Evolutionary conservation across 1,140 invertebrate genomes (phyloP), one percentile per base, ranked within the genome.

Genomic region (Plectrocnemia conspersa): DNA sequence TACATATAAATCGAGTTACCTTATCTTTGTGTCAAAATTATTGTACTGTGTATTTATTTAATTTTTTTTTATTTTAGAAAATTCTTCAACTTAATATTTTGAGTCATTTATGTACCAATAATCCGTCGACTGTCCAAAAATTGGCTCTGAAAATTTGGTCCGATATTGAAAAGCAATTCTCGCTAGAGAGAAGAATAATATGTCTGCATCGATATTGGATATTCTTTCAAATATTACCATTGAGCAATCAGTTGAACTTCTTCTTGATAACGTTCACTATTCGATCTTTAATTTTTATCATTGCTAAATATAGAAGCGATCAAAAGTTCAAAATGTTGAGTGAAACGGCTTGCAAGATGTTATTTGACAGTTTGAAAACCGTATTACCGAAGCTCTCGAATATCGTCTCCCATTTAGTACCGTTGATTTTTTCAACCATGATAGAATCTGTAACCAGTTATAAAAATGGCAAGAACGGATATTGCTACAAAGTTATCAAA

Each of bases 181-280:
- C 71, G 7, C 64, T 67, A 25, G 67, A 70, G 22, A 64, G 59
- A 10, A 68, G 65, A 61, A 45, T 66, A 10, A 32, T 68, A 15
- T 61, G 58, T 15, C 45, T 75, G 18, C 63, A 72, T 32, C 64
- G 67, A 1, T 74, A 66, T 49, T 45, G 69, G 13, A 64, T 59
- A 11, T 70, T 74, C 27, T 52, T 70, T 13, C 64, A 70, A 36
- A 63, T 56, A 19, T 63, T 74, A 9, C 68, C 66, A 1, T 46
- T 71, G 9, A 65, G 63, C 0, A 59, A 63, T 33, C 41, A 59
- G 7, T 67, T 68, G 0, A 70, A 72, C 46, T 61, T 65, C 7
- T 68, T 73, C 47, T 50, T 74, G 3, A 68, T 62, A 42, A 69
- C 68, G 47, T 74, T 68, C 52, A 62, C 64, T 1, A 70, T 67